Conservation (phyloP, 2,888 invertebrate species). For the Adelphocoris suturalis region DNA sequence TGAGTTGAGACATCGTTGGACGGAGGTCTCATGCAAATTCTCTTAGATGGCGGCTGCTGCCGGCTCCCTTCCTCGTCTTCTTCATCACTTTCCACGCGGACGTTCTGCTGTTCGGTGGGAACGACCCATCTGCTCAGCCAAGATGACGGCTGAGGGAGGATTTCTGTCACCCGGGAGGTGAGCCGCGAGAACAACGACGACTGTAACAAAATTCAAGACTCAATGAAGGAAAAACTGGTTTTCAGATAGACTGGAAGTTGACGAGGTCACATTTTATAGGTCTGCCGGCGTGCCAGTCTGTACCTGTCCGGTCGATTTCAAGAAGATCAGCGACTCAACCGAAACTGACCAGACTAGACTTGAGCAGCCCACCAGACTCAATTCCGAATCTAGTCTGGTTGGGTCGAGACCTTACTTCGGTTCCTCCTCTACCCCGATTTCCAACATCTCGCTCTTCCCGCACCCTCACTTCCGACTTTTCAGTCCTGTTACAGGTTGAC, state of each 20-base stretch:
- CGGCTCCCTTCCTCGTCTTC: slow-evolving; percentile 67
- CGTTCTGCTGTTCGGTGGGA: slow-evolving; percentile 67
- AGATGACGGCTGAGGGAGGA: slow-evolving; percentile 81
- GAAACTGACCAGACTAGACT: too few relatives aligned
- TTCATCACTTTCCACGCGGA: slow-evolving; percentile 61
- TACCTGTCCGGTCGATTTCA: too few relatives aligned
- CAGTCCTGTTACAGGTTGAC: too few relatives aligned
- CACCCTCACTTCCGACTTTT: too few relatives aligned
- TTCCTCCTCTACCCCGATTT: too few relatives aligned
- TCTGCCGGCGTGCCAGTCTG: too few relatives aligned
- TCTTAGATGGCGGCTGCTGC: slow-evolving; percentile 72
- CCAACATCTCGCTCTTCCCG: too few relatives aligned
- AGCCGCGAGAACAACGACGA: slow-evolving; percentile 86
- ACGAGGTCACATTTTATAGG: slow-evolving; percentile 76
- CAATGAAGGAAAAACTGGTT: background rate
- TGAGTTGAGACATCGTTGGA: slow-evolving; percentile 55
- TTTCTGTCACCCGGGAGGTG: slow-evolving; percentile 83
- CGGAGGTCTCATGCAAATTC: slow-evolving; percentile 33
- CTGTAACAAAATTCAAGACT: slow-evolving; percentile 39
- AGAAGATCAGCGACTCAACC: too few relatives aligned
- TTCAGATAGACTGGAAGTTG: background rate
- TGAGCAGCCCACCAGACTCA: too few relatives aligned
- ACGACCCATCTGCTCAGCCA: slow-evolving; percentile 76
- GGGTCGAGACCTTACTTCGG: too few relatives aligned
- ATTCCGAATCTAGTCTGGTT: too few relatives aligned